A percentile compares a stretch with the other conserved stretches of the same genome.
Conservation (phyloP, 2,888 invertebrate genomes). For the Coelinius sp. region DNA sequence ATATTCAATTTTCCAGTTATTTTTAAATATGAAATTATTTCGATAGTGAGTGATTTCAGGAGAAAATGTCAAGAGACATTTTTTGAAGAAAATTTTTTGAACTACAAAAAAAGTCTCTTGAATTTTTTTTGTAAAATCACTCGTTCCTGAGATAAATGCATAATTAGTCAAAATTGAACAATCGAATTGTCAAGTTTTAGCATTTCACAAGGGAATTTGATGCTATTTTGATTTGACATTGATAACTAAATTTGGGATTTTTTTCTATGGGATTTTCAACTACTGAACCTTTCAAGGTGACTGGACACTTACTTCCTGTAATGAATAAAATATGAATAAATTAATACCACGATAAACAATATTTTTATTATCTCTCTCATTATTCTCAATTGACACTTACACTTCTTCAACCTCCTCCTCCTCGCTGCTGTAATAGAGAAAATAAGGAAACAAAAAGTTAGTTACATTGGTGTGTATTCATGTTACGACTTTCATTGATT, state of each 20-base stretch:
- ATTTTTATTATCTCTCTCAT: constrained; percentile 17
- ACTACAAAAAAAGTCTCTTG: too few species aligned
- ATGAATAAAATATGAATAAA: constrained; percentile 62
- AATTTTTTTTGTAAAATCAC: too few species aligned
- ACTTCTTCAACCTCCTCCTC: constrained; percentile 88
- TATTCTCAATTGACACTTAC: constrained; percentile 74
- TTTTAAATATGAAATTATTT: too few species aligned
- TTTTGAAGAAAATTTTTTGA: too few species aligned
- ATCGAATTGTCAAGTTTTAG: too few species aligned
- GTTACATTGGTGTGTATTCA: constrained; percentile 58
- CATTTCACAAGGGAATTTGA: not conserved
- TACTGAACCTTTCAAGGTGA: constrained; percentile 35
- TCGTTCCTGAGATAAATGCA: too few species aligned
- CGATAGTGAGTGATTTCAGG: too few species aligned
- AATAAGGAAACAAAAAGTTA: constrained; percentile 57
- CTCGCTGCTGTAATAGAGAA: constrained; percentile 74
- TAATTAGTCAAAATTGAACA: too few species aligned
- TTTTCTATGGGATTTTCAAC: constrained; percentile 23
- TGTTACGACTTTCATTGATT: constrained; percentile 4
- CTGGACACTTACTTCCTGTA: constrained; percentile 73
- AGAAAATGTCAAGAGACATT: too few species aligned
- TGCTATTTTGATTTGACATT: not conserved
- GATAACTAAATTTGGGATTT: constrained; percentile 13
- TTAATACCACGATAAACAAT: constrained; percentile 48
- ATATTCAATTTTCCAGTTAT: too few species aligned